These are phyloP conservation scores for Thalpophila matura DNA, from an alignment of 2,888 invertebrate species.

Conservation along the genomic window DNA sequence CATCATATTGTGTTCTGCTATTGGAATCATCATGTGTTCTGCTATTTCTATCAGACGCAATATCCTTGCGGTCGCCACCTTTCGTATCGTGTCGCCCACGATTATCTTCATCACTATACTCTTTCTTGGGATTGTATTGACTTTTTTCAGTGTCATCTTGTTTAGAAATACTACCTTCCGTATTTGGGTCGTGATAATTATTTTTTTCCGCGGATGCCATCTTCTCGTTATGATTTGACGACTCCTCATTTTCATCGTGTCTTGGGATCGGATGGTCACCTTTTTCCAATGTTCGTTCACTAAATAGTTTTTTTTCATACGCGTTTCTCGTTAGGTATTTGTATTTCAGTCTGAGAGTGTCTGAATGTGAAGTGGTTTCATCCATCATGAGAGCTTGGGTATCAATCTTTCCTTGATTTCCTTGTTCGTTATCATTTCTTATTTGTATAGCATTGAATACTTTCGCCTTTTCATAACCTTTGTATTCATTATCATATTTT, in stretches of 20 bases:
- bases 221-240: background rate
- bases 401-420: conserved; percentile 25
- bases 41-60: background rate
- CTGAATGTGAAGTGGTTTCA: background rate
- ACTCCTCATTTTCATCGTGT: background rate
- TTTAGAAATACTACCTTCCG: background rate
- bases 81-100: background rate
- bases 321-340: conserved; percentile 22
- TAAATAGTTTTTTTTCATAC: conserved; percentile 3
- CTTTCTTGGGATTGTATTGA: background rate
- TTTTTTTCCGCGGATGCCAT: background rate
- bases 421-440: background rate
- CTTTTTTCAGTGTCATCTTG: background rate
- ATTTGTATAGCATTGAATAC: background rate
- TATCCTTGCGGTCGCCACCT: background rate
- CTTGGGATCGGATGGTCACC: background rate
- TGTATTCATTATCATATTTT: no score
- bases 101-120: background rate
- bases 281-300: background rate
- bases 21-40: background rate
- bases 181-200: background rate
- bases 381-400: conserved; percentile 12
- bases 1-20: background rate
- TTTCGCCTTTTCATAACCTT: background rate
- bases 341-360: conserved; percentile 22